A percentile compares a stretch with the other conserved stretches of the same genome.
These are phyloP conservation scores for Odontamblyopus rebecca DNA, from an alignment of 2,797 vertebrate genomes.

Conservation along the genomic window DNA sequence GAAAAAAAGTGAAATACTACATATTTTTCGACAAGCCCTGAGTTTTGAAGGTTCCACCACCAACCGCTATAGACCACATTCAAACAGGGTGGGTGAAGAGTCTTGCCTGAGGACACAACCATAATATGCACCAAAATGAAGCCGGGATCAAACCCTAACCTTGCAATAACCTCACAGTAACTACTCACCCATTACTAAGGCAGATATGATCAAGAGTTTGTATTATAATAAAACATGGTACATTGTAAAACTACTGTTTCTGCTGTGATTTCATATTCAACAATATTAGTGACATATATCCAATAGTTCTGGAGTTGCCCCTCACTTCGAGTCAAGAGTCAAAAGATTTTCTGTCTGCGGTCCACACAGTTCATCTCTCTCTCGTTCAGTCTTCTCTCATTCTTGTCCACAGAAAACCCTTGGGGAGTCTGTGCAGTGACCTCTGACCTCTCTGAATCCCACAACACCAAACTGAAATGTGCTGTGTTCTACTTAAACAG, in stretches of 20 bases:
- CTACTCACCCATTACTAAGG: background rate
- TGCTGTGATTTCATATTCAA: background rate
- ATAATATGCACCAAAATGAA: too few species aligned
- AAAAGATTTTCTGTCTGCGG: conserved; percentile 7
- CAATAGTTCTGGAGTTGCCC: background rate
- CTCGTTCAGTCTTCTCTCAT: background rate
- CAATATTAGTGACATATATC: background rate
- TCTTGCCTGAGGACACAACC: too few species aligned
- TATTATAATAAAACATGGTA: background rate
- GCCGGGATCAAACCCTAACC: too few species aligned
- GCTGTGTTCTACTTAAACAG: background rate
- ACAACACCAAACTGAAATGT: conserved; percentile 8
- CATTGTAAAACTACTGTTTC: background rate
- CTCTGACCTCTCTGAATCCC: conserved; percentile 2
- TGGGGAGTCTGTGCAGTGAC: conserved; percentile 4
- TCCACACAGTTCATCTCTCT: background rate
- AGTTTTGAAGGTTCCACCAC: too few species aligned
- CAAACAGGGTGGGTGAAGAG: too few species aligned
- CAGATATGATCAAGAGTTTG: background rate
- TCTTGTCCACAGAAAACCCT: background rate
- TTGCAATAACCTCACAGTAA: too few species aligned
- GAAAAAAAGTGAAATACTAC: too few species aligned
- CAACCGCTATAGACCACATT: too few species aligned
- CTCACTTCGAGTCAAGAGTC: background rate
- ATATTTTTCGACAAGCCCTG: too few species aligned